Evolutionary conservation across 2,113 vertebrate species (phyloP).

Genomic region (Sterrhoptilus dennistouni): DNA sequence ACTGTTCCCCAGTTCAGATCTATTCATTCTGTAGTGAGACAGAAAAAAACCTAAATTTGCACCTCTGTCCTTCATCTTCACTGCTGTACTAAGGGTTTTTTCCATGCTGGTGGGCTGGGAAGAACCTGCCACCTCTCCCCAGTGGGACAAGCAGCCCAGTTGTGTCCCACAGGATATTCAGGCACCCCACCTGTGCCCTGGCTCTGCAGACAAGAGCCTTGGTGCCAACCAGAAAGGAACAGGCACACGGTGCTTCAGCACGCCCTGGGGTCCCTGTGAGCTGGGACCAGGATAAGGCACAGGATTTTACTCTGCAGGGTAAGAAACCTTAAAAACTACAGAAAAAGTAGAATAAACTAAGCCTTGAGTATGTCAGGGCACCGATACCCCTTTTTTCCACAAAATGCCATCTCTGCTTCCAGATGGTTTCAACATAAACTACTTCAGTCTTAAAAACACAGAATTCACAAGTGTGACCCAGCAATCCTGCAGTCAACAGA

Average conservation of each 20-base stretch:
- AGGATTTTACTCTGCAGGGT: background rate
- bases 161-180: background rate
- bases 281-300: background rate
- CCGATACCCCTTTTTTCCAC: background rate
- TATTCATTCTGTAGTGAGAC: background rate
- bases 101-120: background rate
- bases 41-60: background rate
- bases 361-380: background rate
- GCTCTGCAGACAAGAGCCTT: background rate
- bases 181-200: accelerated
- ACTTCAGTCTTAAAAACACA: background rate
- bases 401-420: background rate
- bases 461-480: background rate
- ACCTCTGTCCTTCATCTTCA: background rate
- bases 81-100: background rate
- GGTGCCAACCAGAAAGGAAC: background rate
- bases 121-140: background rate
- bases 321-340: background rate
- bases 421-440: background rate
- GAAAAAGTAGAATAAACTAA: background rate
- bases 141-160: background rate
- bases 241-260: background rate
- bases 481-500: background rate
- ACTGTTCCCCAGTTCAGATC: background rate
- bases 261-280: accelerated